Percentiles rank a stretch among this genome's conserved stretches.
These are phyloP conservation scores for Hymenochirus boettgeri DNA, from an alignment of 2,113 vertebrate genomes.

Conservation along the genomic window DNA sequence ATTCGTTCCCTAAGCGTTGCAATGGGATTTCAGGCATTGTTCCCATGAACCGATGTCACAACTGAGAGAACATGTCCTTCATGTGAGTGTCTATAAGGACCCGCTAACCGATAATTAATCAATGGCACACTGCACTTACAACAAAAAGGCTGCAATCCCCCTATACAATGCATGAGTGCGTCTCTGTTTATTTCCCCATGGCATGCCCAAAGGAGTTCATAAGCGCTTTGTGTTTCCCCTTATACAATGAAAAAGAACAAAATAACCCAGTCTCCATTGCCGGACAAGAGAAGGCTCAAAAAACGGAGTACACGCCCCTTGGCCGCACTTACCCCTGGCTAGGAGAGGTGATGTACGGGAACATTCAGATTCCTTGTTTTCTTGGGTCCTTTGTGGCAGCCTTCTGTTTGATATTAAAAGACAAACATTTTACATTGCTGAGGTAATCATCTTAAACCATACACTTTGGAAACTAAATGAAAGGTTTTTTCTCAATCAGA, in stretches of 20 bases:
- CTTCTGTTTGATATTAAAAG: slow-evolving; percentile 17
- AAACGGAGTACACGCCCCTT: background rate
- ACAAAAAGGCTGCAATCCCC: background rate
- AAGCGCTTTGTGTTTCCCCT: background rate
- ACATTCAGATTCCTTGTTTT: slow-evolving; percentile 31
- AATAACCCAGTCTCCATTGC: slow-evolving; percentile 1
- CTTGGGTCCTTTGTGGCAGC: slow-evolving; percentile 19
- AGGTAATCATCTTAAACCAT: too few species aligned
- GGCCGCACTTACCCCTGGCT: slow-evolving; percentile 2
- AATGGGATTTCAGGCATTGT: background rate
- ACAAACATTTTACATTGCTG: background rate
- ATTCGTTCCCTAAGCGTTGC: too few species aligned
- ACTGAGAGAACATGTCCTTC: too few species aligned
- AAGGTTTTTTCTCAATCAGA: too few species aligned
- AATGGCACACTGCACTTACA: background rate
- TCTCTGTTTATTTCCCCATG: background rate
- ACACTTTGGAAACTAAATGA: too few species aligned
- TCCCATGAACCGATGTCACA: too few species aligned
- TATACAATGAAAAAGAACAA: slow-evolving; percentile 1
- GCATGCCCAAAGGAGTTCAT: background rate
- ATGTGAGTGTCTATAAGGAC: background rate
- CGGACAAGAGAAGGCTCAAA: slow-evolving; percentile 14
- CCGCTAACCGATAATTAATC: background rate
- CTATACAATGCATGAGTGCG: background rate
- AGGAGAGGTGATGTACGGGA: background rate